Conservation (phyloP, 2,888 invertebrate genomes). For the Aethes cnicana region DNA sequence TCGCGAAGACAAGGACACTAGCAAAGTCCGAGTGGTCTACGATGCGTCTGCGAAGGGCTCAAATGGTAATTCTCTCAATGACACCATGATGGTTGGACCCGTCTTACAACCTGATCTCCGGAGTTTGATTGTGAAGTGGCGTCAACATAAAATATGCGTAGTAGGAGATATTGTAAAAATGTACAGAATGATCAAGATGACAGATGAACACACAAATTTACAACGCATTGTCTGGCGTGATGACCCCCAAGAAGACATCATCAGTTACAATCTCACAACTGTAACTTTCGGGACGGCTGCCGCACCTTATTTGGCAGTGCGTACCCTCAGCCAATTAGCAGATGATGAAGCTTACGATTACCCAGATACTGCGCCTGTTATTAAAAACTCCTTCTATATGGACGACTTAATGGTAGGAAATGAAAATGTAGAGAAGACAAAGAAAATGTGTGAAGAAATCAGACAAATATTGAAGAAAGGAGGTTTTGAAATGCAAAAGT, state of each 20-base stretch:
- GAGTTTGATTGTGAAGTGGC: constrained; percentile 32
- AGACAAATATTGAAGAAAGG: too few relatives aligned
- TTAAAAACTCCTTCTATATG: too few relatives aligned
- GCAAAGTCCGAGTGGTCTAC: constrained; percentile 37
- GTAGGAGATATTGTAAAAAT: constrained; percentile 40
- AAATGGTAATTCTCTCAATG: constrained; percentile 34
- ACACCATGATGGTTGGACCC: constrained; percentile 34
- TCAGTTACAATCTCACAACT: background rate
- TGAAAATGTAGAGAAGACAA: too few relatives aligned
- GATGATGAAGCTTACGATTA: too few relatives aligned
- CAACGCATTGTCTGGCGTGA: background rate
- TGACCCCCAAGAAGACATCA: background rate
- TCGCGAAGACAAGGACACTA: constrained; percentile 35
- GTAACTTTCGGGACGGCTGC: background rate
- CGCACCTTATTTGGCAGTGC: background rate
- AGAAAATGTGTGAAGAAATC: too few relatives aligned
- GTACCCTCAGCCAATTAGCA: too few relatives aligned
- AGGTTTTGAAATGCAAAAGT: too few relatives aligned
- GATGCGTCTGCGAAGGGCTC: constrained; percentile 35
- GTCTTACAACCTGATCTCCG: constrained; percentile 36
- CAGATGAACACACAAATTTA: background rate
- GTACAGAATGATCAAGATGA: constrained; percentile 32
- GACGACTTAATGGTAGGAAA: too few relatives aligned
- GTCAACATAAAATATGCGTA: constrained; percentile 33
- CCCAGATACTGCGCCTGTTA: too few relatives aligned